Percentiles rank a stretch among this genome's conserved stretches.
Conservation (phyloP, 2,797 vertebrate genomes). For the Gallirallus australis region DNA sequence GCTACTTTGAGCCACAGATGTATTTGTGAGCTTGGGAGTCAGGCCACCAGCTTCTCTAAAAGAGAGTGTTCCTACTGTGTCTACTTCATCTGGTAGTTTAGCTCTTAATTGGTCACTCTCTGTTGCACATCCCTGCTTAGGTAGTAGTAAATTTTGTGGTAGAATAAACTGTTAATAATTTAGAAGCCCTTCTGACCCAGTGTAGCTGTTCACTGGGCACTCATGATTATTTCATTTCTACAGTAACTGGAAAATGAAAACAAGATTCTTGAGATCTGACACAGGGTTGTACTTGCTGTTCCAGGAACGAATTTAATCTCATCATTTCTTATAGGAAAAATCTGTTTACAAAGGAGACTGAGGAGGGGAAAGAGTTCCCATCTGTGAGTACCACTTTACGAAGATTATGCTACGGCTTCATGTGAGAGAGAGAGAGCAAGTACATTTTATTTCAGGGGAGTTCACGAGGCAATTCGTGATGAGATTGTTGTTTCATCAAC, state of each 20-base stretch:
- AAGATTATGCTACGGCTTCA: slow-evolving; percentile 4
- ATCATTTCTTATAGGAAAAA: slow-evolving; percentile 32
- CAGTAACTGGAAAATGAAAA: slow-evolving; percentile 35
- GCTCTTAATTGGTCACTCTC: neutral
- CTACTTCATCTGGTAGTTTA: neutral
- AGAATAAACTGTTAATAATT: neutral
- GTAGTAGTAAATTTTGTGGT: neutral
- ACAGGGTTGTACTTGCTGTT: neutral
- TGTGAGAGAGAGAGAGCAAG: neutral
- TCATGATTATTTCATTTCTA: slow-evolving; percentile 4
- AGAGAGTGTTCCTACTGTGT: neutral
- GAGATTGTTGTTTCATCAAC: neutral
- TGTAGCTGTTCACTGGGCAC: neutral
- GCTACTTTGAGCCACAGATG: neutral
- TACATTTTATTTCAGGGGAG: neutral
- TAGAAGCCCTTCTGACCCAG: slow-evolving; percentile 5
- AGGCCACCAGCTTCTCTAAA: neutral
- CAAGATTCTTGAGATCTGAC: slow-evolving; percentile 30
- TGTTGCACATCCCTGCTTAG: neutral
- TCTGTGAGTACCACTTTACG: slow-evolving; percentile 13
- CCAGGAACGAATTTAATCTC: slow-evolving; percentile 29
- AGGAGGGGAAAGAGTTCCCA: slow-evolving; percentile 3
- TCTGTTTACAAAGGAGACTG: slow-evolving; percentile 50
- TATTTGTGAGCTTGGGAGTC: neutral
- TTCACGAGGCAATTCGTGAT: neutral